Base-by-base conservation (phyloP, 1,140 invertebrate genomes). In the Drosophila erecta region DNA sequence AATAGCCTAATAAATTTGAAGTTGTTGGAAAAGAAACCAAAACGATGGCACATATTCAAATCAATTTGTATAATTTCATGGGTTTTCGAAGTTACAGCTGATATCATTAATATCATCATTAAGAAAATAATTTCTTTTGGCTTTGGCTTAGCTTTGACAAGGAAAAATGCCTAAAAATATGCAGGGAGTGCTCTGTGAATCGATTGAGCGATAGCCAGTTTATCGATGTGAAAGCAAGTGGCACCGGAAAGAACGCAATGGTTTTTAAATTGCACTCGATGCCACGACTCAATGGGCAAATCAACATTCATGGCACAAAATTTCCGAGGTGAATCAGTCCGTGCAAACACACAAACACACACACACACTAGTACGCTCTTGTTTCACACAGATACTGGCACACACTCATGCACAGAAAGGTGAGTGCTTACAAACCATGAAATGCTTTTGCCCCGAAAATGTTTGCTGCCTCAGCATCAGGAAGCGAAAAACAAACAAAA, bases 381-480 rank as follows among this genome's bases (percentile, higher is more conserved):
- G 38, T 14, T 22, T 22, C 43, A 46, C 38, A 43, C 54, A 56
- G 54, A 56, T 30, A 17, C 38, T 30, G 30, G 12, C 37, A 24
- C 24, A 33, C 17, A 15, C 27, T 6, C 11, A 47, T 8, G 24
- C 14, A 24, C 10, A 12, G 3, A 58, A 14, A 51, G 33, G 65
- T 46, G 50, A 56, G 40, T 70, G 66, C 49, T 37, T 46, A 66
- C 65, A 46, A 66, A 69, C 65, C 61, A 37, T 69, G 61, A 67
- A 67, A 70, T 70, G 66, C 62, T 70, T 35, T 56, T 47, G 50
- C 20, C n/a, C 59, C 62, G 17, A 57, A 66, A 70, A 41, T 70
- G 35, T 70, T 69, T 70, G 66, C 66, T 70, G 51, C 64, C 35
- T 70, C 64, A 70, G 65, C 65, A 66, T n/a, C 35, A 3, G 37